Evolutionary conservation across 1,140 invertebrate genomes (phyloP), one percentile per base, ranked within the genome.

Genomic region (Oppia nitens): DNA sequence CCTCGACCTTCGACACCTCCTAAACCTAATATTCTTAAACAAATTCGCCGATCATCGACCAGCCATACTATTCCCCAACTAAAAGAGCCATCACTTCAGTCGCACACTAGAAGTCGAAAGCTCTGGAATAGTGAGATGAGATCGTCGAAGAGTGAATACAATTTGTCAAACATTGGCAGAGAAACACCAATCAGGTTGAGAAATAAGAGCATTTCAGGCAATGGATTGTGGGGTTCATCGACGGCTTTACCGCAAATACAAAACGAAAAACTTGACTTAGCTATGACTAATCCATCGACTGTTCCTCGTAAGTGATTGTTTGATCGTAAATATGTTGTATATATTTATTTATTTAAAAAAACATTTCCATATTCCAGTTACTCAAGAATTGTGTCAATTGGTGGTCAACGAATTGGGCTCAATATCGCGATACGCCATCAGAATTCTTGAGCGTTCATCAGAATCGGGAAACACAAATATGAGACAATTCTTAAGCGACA

Each of bases 161-260:
- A 68, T 57, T 57, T 67, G 28, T 59, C 63, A 12, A 62, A 56
- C 21, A 62, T 60, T 40, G 64, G 65, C 59, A 51, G 60, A 55
- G 50, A 57, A 26, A 26, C 17, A 24, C 51, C 51, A 2, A 23
- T 57, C 2, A 50, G 47, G 24, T 47, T 40, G 25, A 2, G 56
- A n/a, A 57, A 49, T 27, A 52, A 57, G 11, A 57, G 56, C 40
- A 25, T 24, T 4, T 17, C 55, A 48, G 28, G 32, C 3, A 47
- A 47, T 25, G 11, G 25, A 11, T 27, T 6, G 6, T 20, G 29
- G 9, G 48, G 56, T 45, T 24, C 56, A 27, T 12, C 55, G 9
- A 6, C 52, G 6, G 6, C 32, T 40, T 40, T 40, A 40, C 32
- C 32, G 6, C 6, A 9, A n/a, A 49, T 25, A 48, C 40, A 17